Conservation (phyloP, 2,888 invertebrate genomes). For the Calliscelio sp. region DNA sequence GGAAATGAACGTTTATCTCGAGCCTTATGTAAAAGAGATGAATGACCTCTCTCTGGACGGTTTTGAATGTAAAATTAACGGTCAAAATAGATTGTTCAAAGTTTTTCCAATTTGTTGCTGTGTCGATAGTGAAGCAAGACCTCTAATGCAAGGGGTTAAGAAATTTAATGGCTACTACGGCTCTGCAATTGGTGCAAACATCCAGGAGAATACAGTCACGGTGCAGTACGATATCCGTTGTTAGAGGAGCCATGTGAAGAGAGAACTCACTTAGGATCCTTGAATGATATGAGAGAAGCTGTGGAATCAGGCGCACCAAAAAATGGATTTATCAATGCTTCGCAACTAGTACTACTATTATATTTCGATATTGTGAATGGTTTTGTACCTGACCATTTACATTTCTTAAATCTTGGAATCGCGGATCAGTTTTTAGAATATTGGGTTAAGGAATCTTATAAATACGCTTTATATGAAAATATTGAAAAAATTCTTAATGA, state of each 20-base stretch:
- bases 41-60: background rate
- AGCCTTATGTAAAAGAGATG: background rate
- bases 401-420: background rate
- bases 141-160: background rate
- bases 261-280: background rate
- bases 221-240: background rate
- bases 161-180: background rate
- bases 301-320: background rate
- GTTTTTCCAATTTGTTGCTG: background rate
- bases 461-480: background rate
- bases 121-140: background rate
- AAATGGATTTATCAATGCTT: background rate
- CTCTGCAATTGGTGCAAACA: background rate
- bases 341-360: background rate
- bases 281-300: background rate
- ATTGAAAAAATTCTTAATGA: background rate
- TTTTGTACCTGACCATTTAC: conserved; percentile 18
- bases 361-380: conserved; percentile 3
- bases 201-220: background rate
- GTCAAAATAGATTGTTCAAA: background rate
- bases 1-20: conserved; percentile 12
- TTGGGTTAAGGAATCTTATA: background rate
- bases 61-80: conserved; percentile 5
- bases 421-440: conserved; percentile 6
- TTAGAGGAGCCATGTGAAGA: background rate